phyloP scores from a whole-genome alignment of 2,797 vertebrate species.

The Synaphobranchus kaupii region DNA sequence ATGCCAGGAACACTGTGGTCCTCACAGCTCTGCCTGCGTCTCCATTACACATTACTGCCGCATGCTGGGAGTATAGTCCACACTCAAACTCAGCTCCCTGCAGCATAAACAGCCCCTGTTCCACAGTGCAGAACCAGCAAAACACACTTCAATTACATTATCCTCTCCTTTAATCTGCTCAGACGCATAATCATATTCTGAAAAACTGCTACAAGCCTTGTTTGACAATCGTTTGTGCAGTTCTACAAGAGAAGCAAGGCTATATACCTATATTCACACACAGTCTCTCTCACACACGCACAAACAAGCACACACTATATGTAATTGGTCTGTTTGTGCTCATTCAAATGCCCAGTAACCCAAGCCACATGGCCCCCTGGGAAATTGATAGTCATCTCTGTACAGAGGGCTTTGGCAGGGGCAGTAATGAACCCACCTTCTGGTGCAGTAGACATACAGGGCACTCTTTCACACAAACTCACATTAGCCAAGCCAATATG shows the following conservation, averaged over 20 bases:
- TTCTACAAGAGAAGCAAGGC: neutral
- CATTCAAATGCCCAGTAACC: neutral
- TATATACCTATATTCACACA: neutral
- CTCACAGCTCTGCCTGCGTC: neutral
- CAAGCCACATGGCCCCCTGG: neutral
- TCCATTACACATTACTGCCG: neutral
- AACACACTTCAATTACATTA: neutral
- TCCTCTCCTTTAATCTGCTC: neutral
- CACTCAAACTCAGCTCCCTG: neutral
- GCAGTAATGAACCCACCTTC: neutral
- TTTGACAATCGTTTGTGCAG: neutral
- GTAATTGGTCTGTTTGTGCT: neutral
- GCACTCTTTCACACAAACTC: neutral
- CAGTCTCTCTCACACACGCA: neutral
- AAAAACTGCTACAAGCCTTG: constrained; percentile 1
- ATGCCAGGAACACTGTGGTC: constrained; percentile 1
- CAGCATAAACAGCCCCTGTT: neutral
- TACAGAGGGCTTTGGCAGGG: neutral
- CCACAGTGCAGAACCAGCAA: neutral
- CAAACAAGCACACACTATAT: neutral
- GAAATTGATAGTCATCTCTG: neutral
- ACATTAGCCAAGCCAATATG: constrained; percentile 8
- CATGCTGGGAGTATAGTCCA: neutral
- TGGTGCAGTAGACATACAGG: neutral
- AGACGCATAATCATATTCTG: neutral